Evolutionary conservation across 2,797 vertebrate species (phyloP), one percentile per base, ranked within the genome.

Genomic region (Sandelia bainsii): DNA sequence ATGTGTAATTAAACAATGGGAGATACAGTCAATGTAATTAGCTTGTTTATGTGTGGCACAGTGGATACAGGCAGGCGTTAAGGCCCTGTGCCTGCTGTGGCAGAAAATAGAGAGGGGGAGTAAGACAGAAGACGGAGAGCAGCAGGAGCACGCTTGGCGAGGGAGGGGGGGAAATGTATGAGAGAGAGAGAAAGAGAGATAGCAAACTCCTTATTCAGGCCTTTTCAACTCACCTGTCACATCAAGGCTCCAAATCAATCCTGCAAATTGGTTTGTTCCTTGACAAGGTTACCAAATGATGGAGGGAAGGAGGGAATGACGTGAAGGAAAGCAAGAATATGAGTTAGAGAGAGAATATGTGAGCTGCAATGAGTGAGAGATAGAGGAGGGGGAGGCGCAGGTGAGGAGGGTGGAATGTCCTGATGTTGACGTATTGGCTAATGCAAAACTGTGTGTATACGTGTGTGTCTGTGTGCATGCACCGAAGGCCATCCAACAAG

Each of bases 201-300:
- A 75, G 82, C 66, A 91, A 94, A 92, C 70, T 88, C 91, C 91
- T 93, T 93, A 93, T 94, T 94, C 94, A 93, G 93, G 89, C 50
- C 68, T 92, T 92, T 92, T 93, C 84, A 84, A 87, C 85, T 91
- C 89, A 92, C 88, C 89, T 86, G 91, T 93, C 92, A 93, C 92
- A 93, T 93, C 93, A 93, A 93, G 92, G 92, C 92, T 93, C 87
- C 92, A 88, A 93, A 95, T 95, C 94, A 94, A 94, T 95, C 92
- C 91, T 92, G 92, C 85, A 93, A 94, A 95, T 95, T 94, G 94
- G 93, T 94, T 93, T 92, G 93, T 94, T 94, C 92, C 93, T 82
- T 70, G 86, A 94, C 93, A 94, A 94, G 93, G 94, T 94, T 94
- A 94, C 90, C 87, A 93, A 92, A 93, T 92, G 93, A 93, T 74